These are phyloP conservation scores for Cephus runcator DNA, from an alignment of 2,888 invertebrate genomes.

Conservation along the genomic window DNA sequence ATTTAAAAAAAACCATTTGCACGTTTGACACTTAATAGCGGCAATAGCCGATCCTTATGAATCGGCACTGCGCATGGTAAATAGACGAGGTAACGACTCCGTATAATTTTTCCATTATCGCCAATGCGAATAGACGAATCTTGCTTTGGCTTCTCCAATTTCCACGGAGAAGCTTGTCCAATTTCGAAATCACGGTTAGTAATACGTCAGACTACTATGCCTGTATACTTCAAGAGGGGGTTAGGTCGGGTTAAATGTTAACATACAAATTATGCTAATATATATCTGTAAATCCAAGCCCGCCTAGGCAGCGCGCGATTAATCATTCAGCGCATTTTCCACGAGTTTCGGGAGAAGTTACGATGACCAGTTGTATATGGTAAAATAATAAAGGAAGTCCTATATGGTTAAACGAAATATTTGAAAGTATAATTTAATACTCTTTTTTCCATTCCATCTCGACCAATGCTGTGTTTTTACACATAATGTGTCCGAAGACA, in stretches of 20 bases:
- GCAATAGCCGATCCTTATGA: not conserved
- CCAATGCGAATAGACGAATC: conserved; percentile 19
- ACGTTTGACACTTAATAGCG: not conserved
- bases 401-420: conserved; percentile 12
- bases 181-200: conserved; percentile 40
- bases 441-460: not conserved
- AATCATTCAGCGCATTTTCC: conserved; percentile 41
- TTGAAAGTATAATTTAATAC: conserved; percentile 37
- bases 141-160: conserved; percentile 16
- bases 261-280: conserved; percentile 58
- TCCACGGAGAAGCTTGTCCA: conserved; percentile 26
- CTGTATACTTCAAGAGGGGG: not conserved
- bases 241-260: conserved; percentile 32
- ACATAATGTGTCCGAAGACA: conserved; percentile 34
- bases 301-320: conserved; percentile 27
- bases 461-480: conserved; percentile 27
- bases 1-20: not conserved
- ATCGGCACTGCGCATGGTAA: not conserved
- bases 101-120: conserved; percentile 48
- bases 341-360: not conserved
- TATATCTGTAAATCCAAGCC: not conserved
- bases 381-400: not conserved
- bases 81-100: not conserved
- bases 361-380: not conserved
- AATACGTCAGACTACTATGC: not conserved